A percentile compares a stretch with the other conserved stretches of the same genome.
Conservation (phyloP, 2,113 vertebrate genomes). For the Dipodomys ordii region DNA sequence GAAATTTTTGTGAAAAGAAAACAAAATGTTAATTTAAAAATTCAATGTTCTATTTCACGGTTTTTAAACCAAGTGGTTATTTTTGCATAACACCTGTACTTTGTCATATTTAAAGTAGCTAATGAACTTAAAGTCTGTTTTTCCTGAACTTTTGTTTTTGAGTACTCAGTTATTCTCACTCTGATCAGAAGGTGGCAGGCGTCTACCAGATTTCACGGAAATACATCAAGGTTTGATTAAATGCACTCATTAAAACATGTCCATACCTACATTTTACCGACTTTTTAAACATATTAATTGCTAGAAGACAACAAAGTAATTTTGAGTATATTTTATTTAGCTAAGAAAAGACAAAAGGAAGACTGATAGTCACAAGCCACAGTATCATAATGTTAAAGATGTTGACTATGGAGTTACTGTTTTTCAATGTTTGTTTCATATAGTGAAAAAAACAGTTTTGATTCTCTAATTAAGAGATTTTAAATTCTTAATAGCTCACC, state of each 20-base stretch:
- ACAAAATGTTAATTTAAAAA: background rate
- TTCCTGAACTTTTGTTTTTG: background rate
- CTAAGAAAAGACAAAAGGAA: background rate
- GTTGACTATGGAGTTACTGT: background rate
- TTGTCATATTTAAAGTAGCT: background rate
- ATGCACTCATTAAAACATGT: accelerated
- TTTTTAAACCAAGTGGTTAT: background rate
- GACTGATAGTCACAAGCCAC: background rate
- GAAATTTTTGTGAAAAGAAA: background rate
- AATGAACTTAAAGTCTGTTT: background rate
- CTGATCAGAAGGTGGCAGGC: slow-evolving; percentile 13
- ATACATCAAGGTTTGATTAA: accelerated
- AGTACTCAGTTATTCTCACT: background rate
- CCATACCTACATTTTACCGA: background rate
- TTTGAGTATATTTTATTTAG: background rate
- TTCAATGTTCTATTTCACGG: background rate
- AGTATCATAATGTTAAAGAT: no score
- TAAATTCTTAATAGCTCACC: background rate
- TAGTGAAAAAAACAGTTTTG: background rate
- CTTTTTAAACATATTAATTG: background rate
- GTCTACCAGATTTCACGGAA: background rate
- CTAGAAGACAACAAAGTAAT: background rate
- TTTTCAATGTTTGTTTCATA: background rate
- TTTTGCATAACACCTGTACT: background rate
- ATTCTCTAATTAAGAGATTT: background rate